Conservation (phyloP, 1,140 invertebrate genomes). For the Drosophila leontia region DNA sequence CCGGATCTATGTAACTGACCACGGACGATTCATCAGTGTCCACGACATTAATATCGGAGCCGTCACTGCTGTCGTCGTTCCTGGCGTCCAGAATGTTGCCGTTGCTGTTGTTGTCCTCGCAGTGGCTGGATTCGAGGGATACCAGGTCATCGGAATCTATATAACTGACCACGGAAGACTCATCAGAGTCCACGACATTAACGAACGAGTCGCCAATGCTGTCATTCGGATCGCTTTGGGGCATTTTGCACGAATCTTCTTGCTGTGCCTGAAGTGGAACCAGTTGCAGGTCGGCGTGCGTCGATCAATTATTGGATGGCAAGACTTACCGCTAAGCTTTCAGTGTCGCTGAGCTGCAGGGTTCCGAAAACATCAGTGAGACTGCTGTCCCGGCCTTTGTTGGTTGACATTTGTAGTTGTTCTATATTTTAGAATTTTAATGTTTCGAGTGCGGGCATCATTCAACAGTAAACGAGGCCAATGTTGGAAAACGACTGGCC, state of each 20-base stretch:
- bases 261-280: constrained; percentile 7
- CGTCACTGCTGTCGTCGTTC: neutral
- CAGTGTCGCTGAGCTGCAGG: neutral
- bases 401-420: neutral
- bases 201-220: neutral
- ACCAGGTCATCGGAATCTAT: neutral
- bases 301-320: no score
- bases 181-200: neutral
- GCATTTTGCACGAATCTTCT: constrained; percentile 4
- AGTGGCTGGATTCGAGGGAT: neutral
- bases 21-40: neutral
- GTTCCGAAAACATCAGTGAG: neutral
- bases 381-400: neutral
- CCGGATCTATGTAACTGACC: constrained; percentile 9
- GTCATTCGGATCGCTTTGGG: neutral
- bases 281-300: neutral
- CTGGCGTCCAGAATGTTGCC: no score
- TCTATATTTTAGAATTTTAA: no score
- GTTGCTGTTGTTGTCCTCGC: neutral
- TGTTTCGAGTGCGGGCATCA: constrained; percentile 4
- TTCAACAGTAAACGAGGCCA: neutral
- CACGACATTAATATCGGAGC: neutral
- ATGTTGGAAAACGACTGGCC: neutral
- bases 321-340: neutral
- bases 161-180: neutral